Evolutionary conservation across 1,140 invertebrate species (phyloP).

Genomic region (Sycophila sp.): DNA sequence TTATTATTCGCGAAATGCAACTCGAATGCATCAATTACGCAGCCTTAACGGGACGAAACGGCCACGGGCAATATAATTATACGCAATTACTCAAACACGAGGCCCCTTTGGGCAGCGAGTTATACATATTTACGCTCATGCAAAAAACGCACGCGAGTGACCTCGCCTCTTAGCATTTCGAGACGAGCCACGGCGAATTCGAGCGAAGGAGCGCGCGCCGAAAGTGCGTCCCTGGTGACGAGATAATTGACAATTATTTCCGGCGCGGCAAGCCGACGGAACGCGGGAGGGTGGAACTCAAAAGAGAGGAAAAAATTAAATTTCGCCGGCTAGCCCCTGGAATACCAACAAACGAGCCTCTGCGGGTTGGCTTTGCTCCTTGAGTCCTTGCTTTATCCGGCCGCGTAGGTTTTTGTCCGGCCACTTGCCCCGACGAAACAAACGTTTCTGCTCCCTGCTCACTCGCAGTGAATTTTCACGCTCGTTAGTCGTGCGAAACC

Average conservation of each 20-base stretch:
- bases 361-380: not conserved
- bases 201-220: no score
- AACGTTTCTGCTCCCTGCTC: no score
- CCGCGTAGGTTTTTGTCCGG: constrained; percentile 13
- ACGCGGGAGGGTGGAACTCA: not conserved
- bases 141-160: constrained; percentile 5
- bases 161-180: not conserved
- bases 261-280: not conserved
- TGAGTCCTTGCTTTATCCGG: not conserved
- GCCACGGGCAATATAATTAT: not conserved
- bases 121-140: constrained; percentile 6
- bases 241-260: constrained; percentile 37
- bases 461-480: no score
- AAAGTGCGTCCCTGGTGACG: not conserved
- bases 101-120: not conserved
- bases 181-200: no score
- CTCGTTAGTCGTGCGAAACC: no score
- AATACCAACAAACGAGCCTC: constrained; percentile 23
- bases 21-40: constrained; percentile 15
- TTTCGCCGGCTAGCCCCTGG: not conserved
- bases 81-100: constrained; percentile 7
- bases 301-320: constrained; percentile 40
- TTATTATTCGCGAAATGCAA: no score
- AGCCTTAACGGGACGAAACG: not conserved
- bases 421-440: no score